Evolutionary conservation across 2,797 vertebrate genomes (phyloP).

Genomic region (Neosilurus hyrtlii): DNA sequence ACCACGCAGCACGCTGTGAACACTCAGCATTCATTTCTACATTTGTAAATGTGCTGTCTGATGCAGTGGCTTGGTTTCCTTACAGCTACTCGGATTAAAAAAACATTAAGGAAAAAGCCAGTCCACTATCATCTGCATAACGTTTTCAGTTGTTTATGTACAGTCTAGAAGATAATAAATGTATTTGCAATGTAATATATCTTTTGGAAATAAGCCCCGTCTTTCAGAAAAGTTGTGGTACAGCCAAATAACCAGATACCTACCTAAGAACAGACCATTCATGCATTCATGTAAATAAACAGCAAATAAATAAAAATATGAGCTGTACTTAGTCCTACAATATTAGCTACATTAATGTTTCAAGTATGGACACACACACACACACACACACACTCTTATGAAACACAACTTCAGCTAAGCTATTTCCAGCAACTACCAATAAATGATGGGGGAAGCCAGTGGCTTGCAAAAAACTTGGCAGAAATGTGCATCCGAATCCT

Average conservation of each 20-base stretch:
- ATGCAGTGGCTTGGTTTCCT: slow-evolving; percentile 59
- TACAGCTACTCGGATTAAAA: slow-evolving; percentile 49
- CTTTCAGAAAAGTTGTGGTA: no score
- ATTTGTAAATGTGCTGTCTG: slow-evolving; percentile 55
- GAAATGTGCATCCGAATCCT: no score
- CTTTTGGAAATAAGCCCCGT: no score
- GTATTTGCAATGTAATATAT: no score
- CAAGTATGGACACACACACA: no score
- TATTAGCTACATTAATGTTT: background rate
- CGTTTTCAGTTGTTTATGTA: background rate
- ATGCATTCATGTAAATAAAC: no score
- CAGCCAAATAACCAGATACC: no score
- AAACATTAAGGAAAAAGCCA: slow-evolving; percentile 61
- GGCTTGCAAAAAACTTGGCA: background rate
- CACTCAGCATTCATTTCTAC: slow-evolving; percentile 60
- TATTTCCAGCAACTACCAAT: background rate
- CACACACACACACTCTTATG: no score
- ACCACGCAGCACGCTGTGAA: slow-evolving; percentile 55
- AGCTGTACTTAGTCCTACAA: no score
- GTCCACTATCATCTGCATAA: background rate
- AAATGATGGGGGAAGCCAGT: background rate
- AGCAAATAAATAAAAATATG: no score
- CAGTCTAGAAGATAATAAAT: no score
- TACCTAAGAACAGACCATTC: no score
- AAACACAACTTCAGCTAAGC: background rate